These are phyloP conservation scores for Poeciliopsis gracilis DNA, from an alignment of 2,797 vertebrate genomes.

Conservation along the genomic window DNA sequence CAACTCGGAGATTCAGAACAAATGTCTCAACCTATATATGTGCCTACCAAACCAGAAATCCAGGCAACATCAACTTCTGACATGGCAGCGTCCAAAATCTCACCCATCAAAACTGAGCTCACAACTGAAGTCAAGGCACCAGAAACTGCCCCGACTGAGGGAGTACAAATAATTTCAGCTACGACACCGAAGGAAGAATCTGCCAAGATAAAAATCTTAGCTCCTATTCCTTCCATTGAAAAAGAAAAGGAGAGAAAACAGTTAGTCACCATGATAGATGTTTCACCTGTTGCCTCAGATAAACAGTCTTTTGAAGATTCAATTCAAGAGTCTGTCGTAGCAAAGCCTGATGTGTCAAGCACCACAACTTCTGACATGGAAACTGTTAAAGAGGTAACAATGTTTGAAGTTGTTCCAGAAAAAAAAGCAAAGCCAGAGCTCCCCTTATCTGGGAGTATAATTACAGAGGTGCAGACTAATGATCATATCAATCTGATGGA, in stretches of 20 bases:
- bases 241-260: slow-evolving; percentile 16
- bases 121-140: slow-evolving; percentile 46
- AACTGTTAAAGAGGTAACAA: slow-evolving; percentile 24
- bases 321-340: slow-evolving; percentile 20
- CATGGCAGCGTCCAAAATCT: slow-evolving; percentile 55
- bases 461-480: slow-evolving; percentile 36
- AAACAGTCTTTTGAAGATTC: slow-evolving; percentile 25
- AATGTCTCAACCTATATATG: slow-evolving; percentile 66
- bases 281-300: slow-evolving; percentile 31
- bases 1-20: slow-evolving; percentile 86
- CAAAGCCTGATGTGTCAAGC: slow-evolving; percentile 29
- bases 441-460: slow-evolving; percentile 21
- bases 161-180: slow-evolving; percentile 14
- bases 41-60: slow-evolving; percentile 54
- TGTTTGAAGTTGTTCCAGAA: slow-evolving; percentile 25
- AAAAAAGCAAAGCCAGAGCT: slow-evolving; percentile 38
- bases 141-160: slow-evolving; percentile 20
- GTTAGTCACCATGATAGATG: slow-evolving; percentile 19
- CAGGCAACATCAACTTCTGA: slow-evolving; percentile 48
- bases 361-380: slow-evolving; percentile 21
- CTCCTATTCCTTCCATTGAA: slow-evolving; percentile 18
- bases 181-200: slow-evolving; percentile 40
- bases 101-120: slow-evolving; percentile 56
- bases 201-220: slow-evolving; percentile 25
- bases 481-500: slow-evolving; percentile 30